Evolutionary conservation across 2,797 vertebrate species (phyloP), one percentile per base, ranked within the genome.

Genomic region (Lutjanus campechanus): DNA sequence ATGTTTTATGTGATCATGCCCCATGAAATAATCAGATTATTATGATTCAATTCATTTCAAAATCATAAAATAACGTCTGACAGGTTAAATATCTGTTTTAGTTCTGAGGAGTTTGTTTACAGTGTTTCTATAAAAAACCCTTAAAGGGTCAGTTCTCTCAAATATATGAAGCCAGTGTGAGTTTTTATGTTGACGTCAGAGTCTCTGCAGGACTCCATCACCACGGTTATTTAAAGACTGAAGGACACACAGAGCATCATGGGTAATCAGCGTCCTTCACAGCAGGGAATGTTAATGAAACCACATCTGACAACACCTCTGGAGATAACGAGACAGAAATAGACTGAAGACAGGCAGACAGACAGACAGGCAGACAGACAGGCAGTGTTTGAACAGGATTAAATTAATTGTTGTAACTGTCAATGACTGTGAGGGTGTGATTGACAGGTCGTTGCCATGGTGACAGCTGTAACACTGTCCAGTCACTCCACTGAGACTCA

Each of bases 221-320:
- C 50, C 60, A 10, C 41, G 4, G 36, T 69, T 83, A 83, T 88
- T 83, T 81, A 60, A 55, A 84, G 65, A 20, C 60, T 47, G 63
- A 74, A 60, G 73, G 72, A 75, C 76, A 61, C 25, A 9, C 20
- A 41, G 11, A 70, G 85, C 68, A 85, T 73, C 47, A 8, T 73
- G 83, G 77, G 64, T 59, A 75, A 74, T 69, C 62, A 5, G 5
- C 7, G 19, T 46, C 51, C 81, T 73, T 88, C 86, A 74, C 79
- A 76, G 71, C 19, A 17, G 36, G 51, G 89, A 89, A 92, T 92
- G 83, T 90, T 86, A 82, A 85, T 74, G 76, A 65, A 1, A 17
- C 36, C 51, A 49, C 36, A 65, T 61, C 58, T 25, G 66, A 64
- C 1, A 1, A 54, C 15, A 8, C 62, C 29, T 20, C 11, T 3